Conservation (phyloP, 2,797 vertebrate genomes). For the Tenualosa ilisha region DNA sequence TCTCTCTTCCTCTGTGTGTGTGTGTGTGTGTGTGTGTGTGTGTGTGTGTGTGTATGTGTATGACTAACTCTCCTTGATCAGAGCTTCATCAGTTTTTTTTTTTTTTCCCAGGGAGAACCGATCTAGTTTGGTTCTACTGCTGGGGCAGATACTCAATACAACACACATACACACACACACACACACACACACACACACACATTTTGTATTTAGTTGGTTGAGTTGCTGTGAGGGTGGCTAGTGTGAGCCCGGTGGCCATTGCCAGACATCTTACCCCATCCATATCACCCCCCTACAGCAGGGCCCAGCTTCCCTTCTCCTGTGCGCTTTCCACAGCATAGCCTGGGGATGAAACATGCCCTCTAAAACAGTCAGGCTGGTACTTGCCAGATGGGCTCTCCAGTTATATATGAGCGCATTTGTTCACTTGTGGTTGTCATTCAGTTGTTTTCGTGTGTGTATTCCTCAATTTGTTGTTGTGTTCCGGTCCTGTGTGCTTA, state of each 20-base stretch:
- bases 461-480: background rate
- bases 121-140: background rate
- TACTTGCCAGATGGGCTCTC: background rate
- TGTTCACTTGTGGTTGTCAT: background rate
- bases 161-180: background rate
- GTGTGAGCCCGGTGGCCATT: no score
- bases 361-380: background rate
- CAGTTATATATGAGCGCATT: background rate
- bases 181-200: background rate
- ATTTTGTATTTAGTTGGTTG: background rate
- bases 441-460: no score
- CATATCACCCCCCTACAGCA: no score
- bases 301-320: background rate
- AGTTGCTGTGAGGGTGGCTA: background rate
- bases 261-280: no score
- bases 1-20: background rate
- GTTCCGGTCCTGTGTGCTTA: background rate
- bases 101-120: no score
- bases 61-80: background rate
- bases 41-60: slow-evolving; percentile 24
- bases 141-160: background rate
- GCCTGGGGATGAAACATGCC: background rate
- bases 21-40: slow-evolving; percentile 22
- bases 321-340: background rate
- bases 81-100: background rate